Evolutionary conservation across 2,113 vertebrate genomes (phyloP), one percentile per base, ranked within the genome.

Genomic region (Psilopsiagon aurifrons): DNA sequence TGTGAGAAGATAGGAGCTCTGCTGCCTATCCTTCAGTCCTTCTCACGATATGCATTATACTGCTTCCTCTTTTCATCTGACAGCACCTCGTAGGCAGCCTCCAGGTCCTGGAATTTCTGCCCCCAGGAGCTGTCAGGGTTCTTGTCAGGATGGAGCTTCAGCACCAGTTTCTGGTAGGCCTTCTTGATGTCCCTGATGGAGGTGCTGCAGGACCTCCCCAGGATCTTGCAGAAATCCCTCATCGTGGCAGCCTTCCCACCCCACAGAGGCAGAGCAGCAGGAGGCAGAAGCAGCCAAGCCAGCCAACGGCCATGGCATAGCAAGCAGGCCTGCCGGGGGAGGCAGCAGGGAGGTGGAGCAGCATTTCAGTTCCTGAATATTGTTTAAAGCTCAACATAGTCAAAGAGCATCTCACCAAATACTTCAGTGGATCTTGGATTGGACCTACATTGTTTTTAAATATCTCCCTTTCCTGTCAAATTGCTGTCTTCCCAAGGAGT

Each of bases 1-100:
- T 99, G 99, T 79, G 99, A 99, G 97, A 99, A 99, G 97, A 99
- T 99, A 99, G 86, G 99, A 99, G 95, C 98, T 98, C 88, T 99
- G 99, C 96, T 99, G 99, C 35, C 99, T 99, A 39, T 99, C 99
- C 97, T 99, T 99, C 66, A 99, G 97, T 99, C 99, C 46, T 99
- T 99, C 94, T 99, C 99, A 71, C 99, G 99, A 0, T 99, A 99
- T 0, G 97, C 93, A 49, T 99, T 99, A 8, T 99, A 99, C 71
- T 99, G 99, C 97, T 99, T 99, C 96, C 99, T 98, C 92, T 99
- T 99, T 95, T 99, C 99, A 23, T 99, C 99, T 2, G 99, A 99
- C 33, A 99, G 98, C 62, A 99, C 99, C 98, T 99, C 99, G 69
- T 99, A 99, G 77, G 99, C 99, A 68, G 99, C 98, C 14, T 99